Base-by-base conservation (phyloP, 2,888 invertebrate species). In the Endotricha flammealis region DNA sequence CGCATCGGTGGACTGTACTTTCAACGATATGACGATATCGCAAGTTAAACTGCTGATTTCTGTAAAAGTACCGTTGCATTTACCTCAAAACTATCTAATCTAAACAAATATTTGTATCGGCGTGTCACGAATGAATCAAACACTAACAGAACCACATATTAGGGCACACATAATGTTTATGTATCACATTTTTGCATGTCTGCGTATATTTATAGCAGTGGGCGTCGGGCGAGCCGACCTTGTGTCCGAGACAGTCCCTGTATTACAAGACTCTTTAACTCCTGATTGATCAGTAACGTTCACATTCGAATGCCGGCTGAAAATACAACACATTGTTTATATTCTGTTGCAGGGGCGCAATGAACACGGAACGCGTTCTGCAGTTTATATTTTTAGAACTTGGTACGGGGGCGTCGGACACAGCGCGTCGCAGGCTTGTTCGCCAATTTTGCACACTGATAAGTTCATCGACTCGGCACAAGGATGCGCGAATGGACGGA, bases 361-460 rank as follows among this genome's bases (percentile, higher is more conserved):
- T 68, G 66, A 42, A 59, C 42, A n/a, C 4, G 14, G 8, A 6
- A 10, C 2, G 36, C 32, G 31, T 22, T 28, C 38, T 36, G 32
- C 32, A 37, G 41, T 38, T 10, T 17, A 8, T 14, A 31, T 36
- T n/a, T n/a, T 30, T 10, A 36, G 23, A 17, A 13, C 27, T 28
- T 44, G 46, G 47, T 55, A 57, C 50, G 58, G 50, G 42, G 44
- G 51, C 56, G 60, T 53, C 65, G 71, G 70, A 64, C 71, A 50
- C 49, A 53, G 60, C 64, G 71, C 72, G 72, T 66, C 60, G 56
- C 61, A 56, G 55, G 65, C 71, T 65, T 64, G 72, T 68, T 73
- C 69, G 81, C 81, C 82, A 85, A 83, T 85, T 83, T 82, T 70
- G 82, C 82, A 63, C 64, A 71, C 70, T 72, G 75, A 73, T 76